A percentile compares a stretch with the other conserved stretches of the same genome.
These are phyloP conservation scores for Glyptemys insculpta DNA, from an alignment of 2,797 vertebrate genomes.

Conservation along the genomic window DNA sequence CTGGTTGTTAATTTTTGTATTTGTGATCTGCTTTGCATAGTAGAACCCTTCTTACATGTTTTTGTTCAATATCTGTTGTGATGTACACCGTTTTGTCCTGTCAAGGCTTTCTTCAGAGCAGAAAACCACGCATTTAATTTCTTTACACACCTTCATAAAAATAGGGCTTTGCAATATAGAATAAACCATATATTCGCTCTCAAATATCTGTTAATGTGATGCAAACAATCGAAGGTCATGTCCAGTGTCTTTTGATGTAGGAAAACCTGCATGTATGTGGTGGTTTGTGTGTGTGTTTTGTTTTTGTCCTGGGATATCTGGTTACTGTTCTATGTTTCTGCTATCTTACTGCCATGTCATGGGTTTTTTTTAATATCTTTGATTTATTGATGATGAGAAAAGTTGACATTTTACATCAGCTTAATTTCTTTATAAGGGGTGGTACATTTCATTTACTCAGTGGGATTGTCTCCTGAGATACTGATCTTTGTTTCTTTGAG, in stretches of 20 bases:
- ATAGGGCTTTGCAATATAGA: neutral
- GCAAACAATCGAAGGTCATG: neutral
- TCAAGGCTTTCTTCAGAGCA: neutral
- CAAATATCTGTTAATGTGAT: neutral
- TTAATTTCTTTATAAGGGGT: neutral
- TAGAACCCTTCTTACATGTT: slow-evolving; percentile 60
- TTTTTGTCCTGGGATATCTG: neutral
- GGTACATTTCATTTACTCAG: neutral
- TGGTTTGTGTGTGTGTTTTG: fast-evolving
- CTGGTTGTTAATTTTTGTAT: slow-evolving; percentile 76
- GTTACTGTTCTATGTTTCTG: neutral
- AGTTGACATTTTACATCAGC: neutral
- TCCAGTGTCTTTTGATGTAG: neutral
- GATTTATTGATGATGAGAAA: neutral
- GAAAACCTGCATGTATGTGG: neutral
- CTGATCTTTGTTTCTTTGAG: neutral
- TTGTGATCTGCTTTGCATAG: slow-evolving; percentile 80
- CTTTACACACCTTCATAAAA: neutral
- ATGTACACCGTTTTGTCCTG: neutral
- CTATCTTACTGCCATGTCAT: neutral
- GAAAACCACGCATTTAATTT: neutral
- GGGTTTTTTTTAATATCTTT: neutral
- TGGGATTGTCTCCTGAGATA: neutral
- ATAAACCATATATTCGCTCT: neutral
- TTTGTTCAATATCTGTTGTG: slow-evolving; percentile 3